phyloP scores from a whole-genome alignment of 2,797 vertebrate genomes.

The Pterois miles region DNA sequence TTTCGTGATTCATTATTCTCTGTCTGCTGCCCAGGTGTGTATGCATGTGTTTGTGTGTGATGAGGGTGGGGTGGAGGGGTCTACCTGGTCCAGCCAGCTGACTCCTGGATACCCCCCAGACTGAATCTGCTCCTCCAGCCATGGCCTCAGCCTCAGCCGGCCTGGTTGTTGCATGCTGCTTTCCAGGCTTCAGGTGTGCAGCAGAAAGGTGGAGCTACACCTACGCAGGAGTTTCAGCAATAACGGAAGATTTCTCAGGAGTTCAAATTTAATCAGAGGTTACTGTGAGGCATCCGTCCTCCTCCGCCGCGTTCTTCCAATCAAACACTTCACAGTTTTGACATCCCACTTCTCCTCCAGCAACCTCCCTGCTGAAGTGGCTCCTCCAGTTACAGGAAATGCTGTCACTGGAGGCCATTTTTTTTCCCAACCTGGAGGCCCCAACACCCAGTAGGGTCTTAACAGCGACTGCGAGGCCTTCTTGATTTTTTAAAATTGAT shows the following conservation, averaged over 20 bases:
- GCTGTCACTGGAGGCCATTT: neutral
- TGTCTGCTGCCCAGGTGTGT: neutral
- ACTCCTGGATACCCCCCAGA: constrained; percentile 85
- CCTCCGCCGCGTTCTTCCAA: constrained; percentile 53
- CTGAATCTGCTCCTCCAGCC: constrained; percentile 86
- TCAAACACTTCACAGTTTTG: constrained; percentile 22
- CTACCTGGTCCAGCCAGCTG: constrained; percentile 84
- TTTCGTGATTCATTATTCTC: neutral
- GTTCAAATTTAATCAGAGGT: constrained; percentile 46
- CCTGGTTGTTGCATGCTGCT: constrained; percentile 79
- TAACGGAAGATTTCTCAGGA: constrained; percentile 9
- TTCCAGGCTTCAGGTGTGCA: constrained; percentile 17
- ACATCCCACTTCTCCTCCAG: constrained; percentile 25
- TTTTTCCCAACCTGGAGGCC: too few relatives aligned
- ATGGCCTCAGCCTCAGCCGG: constrained; percentile 81
- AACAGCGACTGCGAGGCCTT: fast-evolving
- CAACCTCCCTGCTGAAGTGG: neutral
- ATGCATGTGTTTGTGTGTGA: neutral
- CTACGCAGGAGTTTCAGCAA: neutral
- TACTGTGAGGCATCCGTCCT: constrained; percentile 10
- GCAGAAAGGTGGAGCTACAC: neutral
- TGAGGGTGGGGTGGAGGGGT: neutral
- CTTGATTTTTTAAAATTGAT: too few relatives aligned
- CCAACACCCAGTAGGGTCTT: too few relatives aligned
- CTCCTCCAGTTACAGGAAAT: constrained; percentile 65